These are phyloP conservation scores for Adoxophyes honmai DNA, from an alignment of 1,140 invertebrate species.

Conservation along the genomic window DNA sequence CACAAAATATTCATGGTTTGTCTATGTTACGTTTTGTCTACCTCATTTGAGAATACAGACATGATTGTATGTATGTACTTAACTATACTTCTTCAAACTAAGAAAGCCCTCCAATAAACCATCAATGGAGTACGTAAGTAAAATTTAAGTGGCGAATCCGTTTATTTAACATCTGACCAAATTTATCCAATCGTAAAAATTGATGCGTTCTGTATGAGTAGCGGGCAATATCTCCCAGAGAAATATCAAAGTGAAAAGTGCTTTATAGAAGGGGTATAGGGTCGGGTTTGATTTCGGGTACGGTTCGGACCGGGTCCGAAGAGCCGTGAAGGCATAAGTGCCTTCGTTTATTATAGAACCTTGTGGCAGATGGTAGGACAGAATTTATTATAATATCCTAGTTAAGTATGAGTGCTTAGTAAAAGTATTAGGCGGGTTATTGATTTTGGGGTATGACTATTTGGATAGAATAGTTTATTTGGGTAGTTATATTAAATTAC, in stretches of 20 bases:
- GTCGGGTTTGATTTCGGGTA: background rate
- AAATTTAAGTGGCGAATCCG: background rate
- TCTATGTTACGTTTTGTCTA: too few relatives aligned
- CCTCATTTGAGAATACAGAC: too few relatives aligned
- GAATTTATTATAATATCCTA: slow-evolving; percentile 6
- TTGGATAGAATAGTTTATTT: too few relatives aligned
- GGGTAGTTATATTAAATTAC: too few relatives aligned
- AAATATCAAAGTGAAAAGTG: background rate
- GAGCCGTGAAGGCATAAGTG: background rate
- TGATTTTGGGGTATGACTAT: background rate
- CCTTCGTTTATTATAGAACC: background rate
- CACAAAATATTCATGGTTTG: too few relatives aligned
- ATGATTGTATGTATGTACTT: too few relatives aligned
- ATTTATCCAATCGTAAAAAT: slow-evolving; percentile 11
- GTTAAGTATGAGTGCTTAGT: slow-evolving; percentile 2
- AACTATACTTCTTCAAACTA: too few relatives aligned
- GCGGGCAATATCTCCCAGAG: background rate
- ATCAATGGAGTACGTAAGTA: background rate
- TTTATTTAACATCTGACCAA: slow-evolving; percentile 6
- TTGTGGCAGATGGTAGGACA: background rate
- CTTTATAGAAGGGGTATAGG: background rate
- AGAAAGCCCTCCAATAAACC: background rate
- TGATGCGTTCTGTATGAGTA: background rate
- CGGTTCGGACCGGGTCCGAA: too few relatives aligned
- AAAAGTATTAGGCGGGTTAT: background rate